A percentile compares a stretch with the other conserved stretches of the same genome.
Conservation (phyloP, 1,140 invertebrate genomes). For the Augochlora pura region DNA sequence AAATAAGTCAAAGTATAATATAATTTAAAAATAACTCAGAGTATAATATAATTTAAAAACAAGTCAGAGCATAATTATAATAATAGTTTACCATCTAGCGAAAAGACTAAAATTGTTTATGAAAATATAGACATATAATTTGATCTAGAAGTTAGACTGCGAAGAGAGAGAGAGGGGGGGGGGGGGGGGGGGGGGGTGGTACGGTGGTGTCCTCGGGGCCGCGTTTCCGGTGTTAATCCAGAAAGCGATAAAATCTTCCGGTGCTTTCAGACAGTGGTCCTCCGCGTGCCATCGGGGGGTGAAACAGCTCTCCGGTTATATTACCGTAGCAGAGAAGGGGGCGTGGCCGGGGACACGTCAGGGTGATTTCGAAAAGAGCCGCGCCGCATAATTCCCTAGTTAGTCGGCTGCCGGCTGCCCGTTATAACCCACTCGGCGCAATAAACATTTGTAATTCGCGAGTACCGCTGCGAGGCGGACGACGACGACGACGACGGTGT, state of each 20-base stretch:
- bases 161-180: no score
- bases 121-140: no score
- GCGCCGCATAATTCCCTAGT: slow-evolving; percentile 60
- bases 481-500: no score
- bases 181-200: no score
- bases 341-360: background rate
- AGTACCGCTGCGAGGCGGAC: slow-evolving; percentile 27
- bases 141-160: no score
- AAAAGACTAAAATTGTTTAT: no score
- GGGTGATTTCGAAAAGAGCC: slow-evolving; percentile 53
- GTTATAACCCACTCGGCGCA: slow-evolving; percentile 59
- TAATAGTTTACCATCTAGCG: no score
- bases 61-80: no score
- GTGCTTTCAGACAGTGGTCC: background rate
- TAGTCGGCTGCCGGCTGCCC: slow-evolving; percentile 54
- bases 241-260: background rate
- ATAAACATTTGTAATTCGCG: slow-evolving; percentile 67
- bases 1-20: no score
- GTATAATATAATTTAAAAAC: no score
- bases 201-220: background rate
- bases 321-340: background rate
- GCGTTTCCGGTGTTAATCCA: background rate
- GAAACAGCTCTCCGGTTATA: slow-evolving; percentile 15
- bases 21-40: no score
- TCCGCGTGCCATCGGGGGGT: slow-evolving; percentile 19